These are phyloP conservation scores for Ramphastos sulfuratus DNA, from an alignment of 2,113 vertebrate genomes.

Conservation along the genomic window DNA sequence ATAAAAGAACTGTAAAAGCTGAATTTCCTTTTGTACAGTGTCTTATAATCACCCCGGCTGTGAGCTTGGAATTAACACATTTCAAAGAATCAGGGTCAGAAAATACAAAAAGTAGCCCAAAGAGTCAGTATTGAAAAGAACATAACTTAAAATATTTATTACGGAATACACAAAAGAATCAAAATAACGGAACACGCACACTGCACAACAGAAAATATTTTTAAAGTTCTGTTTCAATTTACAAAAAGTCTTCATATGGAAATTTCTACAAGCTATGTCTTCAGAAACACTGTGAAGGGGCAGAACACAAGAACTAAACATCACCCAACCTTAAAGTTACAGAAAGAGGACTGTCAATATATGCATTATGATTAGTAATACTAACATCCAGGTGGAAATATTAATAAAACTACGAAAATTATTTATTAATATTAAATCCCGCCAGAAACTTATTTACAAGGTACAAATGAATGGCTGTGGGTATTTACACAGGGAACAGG, in stretches of 20 bases:
- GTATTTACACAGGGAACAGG: too few species aligned
- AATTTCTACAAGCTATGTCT: not conserved
- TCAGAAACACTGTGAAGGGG: not conserved
- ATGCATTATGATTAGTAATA: too few species aligned
- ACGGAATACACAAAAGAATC: not conserved
- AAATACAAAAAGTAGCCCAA: not conserved
- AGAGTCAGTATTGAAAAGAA: not conserved
- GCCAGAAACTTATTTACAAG: too few species aligned
- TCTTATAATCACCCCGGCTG: not conserved
- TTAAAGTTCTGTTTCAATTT: not conserved
- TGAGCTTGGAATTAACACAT: accelerated
- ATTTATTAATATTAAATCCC: too few species aligned
- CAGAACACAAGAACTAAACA: not conserved
- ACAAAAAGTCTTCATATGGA: not conserved
- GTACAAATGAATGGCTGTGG: too few species aligned
- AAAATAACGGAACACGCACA: not conserved
- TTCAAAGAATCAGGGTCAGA: not conserved
- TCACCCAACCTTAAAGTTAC: not conserved
- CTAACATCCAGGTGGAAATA: too few species aligned
- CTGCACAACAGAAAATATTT: not conserved
- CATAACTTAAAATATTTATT: not conserved
- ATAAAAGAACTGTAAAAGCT: not conserved
- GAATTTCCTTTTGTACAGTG: not conserved
- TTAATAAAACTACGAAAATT: too few species aligned
- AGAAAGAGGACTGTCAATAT: not conserved